A percentile compares a stretch with the other conserved stretches of the same genome.
Evolutionary conservation across 2,888 invertebrate genomes (phyloP).

Genomic region (Stenoptilia bipunctidactyla): DNA sequence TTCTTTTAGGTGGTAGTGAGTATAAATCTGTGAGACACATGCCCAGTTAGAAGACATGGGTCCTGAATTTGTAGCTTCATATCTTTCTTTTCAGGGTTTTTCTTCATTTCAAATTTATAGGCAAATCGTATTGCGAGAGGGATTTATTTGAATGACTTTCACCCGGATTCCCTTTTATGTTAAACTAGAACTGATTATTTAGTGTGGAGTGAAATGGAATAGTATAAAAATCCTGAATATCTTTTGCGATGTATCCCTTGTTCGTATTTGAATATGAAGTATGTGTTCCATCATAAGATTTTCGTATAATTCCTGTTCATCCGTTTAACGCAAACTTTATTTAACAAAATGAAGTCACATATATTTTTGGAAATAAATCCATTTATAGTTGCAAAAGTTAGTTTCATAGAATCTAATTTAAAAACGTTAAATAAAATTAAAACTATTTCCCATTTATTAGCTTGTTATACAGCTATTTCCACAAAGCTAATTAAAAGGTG

Average conservation of each 20-base stretch:
- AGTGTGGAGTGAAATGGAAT: neutral
- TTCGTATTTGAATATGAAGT: conserved; percentile 9
- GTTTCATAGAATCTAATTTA: too few species aligned
- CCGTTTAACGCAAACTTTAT: too few species aligned
- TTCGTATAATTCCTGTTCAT: neutral
- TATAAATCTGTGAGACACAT: conserved; percentile 55
- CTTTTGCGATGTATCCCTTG: neutral
- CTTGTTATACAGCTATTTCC: too few species aligned
- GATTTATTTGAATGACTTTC: conserved; percentile 20
- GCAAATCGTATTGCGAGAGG: conserved; percentile 23
- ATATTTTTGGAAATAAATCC: too few species aligned
- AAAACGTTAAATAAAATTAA: too few species aligned
- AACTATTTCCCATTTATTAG: too few species aligned
- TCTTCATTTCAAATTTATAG: conserved; percentile 31
- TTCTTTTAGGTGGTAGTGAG: conserved; percentile 36
- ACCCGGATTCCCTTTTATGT: conserved; percentile 2
- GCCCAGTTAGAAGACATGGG: conserved; percentile 40
- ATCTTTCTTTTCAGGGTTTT: conserved; percentile 32
- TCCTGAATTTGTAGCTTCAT: conserved; percentile 52
- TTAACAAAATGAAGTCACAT: too few species aligned
- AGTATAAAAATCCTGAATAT: conserved; percentile 1
- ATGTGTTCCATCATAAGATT: conserved; percentile 1
- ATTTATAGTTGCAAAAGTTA: too few species aligned
- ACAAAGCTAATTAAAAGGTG: too few species aligned
- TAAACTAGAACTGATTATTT: neutral